Evolutionary conservation across 2,797 vertebrate species (phyloP).

Genomic region (Enteromius trimaculatus): DNA sequence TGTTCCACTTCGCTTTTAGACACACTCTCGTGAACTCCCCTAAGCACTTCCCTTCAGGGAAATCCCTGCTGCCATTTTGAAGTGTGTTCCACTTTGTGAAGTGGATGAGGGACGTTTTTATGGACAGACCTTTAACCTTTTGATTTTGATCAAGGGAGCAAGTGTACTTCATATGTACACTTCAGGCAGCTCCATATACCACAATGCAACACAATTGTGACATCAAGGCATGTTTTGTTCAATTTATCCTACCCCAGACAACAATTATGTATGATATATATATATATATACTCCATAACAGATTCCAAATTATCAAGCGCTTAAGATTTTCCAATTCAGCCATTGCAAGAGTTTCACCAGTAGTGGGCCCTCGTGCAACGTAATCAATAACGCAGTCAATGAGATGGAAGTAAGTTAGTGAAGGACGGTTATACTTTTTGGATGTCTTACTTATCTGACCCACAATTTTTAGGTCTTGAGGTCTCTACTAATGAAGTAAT

Average conservation of each 20-base stretch:
- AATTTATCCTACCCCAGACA: not conserved
- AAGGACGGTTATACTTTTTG: not conserved
- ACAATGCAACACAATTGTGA: not conserved
- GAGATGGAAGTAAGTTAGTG: not conserved
- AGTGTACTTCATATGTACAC: not conserved
- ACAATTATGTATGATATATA: not conserved
- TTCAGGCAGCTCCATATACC: not conserved
- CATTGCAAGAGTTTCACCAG: not conserved
- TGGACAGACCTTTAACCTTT: not conserved
- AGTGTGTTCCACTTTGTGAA: not conserved
- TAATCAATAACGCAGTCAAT: not conserved
- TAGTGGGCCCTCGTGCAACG: not conserved
- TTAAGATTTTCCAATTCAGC: not conserved
- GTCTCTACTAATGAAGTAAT: not conserved
- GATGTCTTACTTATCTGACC: slow-evolving; percentile 1
- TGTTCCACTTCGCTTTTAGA: slow-evolving; percentile 1
- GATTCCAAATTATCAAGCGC: not conserved
- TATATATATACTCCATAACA: not conserved
- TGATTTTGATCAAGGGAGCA: not conserved
- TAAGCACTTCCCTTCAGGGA: not conserved
- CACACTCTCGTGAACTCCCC: not conserved
- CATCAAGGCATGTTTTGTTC: not conserved
- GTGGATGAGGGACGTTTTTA: not conserved
- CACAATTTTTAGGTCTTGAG: not conserved
- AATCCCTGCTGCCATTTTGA: not conserved